Conservation (phyloP, 2,888 invertebrate species). For the Herminia tarsipennalis region DNA sequence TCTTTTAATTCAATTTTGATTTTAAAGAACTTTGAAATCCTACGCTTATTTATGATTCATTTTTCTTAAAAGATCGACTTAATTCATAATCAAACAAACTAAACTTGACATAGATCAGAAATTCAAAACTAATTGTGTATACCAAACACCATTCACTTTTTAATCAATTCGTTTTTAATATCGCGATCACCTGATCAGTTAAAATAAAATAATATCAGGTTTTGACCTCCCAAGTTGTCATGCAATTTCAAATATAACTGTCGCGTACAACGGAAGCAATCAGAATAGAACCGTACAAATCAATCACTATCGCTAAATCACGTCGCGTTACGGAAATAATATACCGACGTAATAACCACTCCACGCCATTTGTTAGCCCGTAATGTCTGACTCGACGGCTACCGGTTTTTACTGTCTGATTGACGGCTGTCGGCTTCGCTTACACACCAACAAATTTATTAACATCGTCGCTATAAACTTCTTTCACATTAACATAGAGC, state of each 20-base stretch:
- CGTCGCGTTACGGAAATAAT: slow-evolving; percentile 46
- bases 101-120: too few species aligned
- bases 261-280: slow-evolving; percentile 35
- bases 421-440: slow-evolving; percentile 84
- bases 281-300: slow-evolving; percentile 33
- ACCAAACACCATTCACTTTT: too few species aligned
- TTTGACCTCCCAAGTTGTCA: slow-evolving; percentile 19
- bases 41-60: too few species aligned
- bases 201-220: background rate
- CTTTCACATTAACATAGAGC: slow-evolving; percentile 31
- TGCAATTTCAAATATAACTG: slow-evolving; percentile 24
- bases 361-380: slow-evolving; percentile 76
- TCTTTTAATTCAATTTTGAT: too few species aligned
- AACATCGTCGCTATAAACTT: slow-evolving; percentile 12
- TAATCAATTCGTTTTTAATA: too few species aligned
- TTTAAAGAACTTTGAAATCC: too few species aligned
- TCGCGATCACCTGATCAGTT: too few species aligned
- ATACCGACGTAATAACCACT: slow-evolving; percentile 55
- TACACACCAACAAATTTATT: slow-evolving; percentile 59
- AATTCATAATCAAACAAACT: too few species aligned
- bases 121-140: too few species aligned
- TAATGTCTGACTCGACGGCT: slow-evolving; percentile 78
- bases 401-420: slow-evolving; percentile 85
- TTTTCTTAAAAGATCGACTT: too few species aligned
- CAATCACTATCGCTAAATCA: slow-evolving; percentile 45